Conservation (phyloP, 1,140 invertebrate species). For the Camponotus floridanus region DNA sequence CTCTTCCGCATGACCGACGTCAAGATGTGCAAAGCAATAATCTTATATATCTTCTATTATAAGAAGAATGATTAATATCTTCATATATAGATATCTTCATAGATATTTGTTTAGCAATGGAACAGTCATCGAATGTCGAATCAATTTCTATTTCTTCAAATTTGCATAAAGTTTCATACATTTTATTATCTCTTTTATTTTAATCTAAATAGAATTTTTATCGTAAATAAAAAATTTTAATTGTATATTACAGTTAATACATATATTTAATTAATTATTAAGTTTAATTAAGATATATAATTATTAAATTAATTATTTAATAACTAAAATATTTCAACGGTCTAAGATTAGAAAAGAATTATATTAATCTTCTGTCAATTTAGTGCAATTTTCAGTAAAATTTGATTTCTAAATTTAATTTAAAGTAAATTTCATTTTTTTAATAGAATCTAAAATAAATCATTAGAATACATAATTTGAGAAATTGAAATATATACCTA, state of each 20-base stretch:
- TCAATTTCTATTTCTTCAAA: not conserved
- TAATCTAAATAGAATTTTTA: not conserved
- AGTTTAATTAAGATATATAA: not conserved
- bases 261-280: not conserved
- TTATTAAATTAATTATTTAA: not conserved
- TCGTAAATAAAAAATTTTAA: not conserved
- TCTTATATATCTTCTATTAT: not conserved
- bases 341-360: not conserved
- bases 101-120: constrained; percentile 9
- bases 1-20: constrained; percentile 58
- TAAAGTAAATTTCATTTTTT: not conserved
- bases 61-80: not conserved
- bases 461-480: not conserved
- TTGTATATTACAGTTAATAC: not conserved
- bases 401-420: not conserved
- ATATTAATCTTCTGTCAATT: not conserved
- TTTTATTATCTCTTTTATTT: not conserved
- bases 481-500: not conserved
- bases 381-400: not conserved
- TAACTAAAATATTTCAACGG: not conserved
- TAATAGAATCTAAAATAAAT: not conserved
- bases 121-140: constrained; percentile 1
- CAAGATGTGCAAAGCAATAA: constrained; percentile 17
- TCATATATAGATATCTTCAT: not conserved
- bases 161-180: not conserved